These are phyloP conservation scores for Echeneis naucrates DNA, from an alignment of 2,797 vertebrate genomes.

Conservation along the genomic window DNA sequence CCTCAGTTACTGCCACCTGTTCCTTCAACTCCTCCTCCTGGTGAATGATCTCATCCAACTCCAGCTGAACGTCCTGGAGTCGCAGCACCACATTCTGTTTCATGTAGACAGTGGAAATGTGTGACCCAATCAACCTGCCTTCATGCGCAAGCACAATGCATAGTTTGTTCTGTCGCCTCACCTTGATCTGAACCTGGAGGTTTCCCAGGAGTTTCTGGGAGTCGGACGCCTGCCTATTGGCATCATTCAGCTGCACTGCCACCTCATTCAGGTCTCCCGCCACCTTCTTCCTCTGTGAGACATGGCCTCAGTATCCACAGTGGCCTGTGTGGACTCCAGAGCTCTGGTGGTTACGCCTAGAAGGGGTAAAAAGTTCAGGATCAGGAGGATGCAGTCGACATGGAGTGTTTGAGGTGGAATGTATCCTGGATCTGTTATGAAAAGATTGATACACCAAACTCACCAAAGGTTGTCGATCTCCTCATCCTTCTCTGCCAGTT, in stretches of 20 bases:
- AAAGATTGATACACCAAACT: background rate
- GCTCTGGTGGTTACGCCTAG: constrained; percentile 93
- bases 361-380: background rate
- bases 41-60: constrained; percentile 89
- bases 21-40: constrained; percentile 90
- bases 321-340: constrained; percentile 92
- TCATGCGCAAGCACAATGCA: background rate
- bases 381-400: background rate
- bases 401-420: background rate
- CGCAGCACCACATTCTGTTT: background rate
- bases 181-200: constrained; percentile 93
- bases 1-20: constrained; percentile 89
- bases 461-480: constrained; percentile 88
- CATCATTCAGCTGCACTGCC: constrained; percentile 93
- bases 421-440: background rate
- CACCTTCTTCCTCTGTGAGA: constrained; percentile 96
- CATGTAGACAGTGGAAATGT: background rate
- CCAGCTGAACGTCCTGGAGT: constrained; percentile 89
- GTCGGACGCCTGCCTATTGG: constrained; percentile 89
- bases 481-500: constrained; percentile 93
- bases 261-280: constrained; percentile 95
- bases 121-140: background rate
- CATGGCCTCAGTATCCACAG: constrained; percentile 89
- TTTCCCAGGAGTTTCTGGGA: constrained; percentile 89
- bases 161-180: constrained; percentile 52